Conservation (phyloP, 2,888 invertebrate species). For the Empis livida region DNA sequence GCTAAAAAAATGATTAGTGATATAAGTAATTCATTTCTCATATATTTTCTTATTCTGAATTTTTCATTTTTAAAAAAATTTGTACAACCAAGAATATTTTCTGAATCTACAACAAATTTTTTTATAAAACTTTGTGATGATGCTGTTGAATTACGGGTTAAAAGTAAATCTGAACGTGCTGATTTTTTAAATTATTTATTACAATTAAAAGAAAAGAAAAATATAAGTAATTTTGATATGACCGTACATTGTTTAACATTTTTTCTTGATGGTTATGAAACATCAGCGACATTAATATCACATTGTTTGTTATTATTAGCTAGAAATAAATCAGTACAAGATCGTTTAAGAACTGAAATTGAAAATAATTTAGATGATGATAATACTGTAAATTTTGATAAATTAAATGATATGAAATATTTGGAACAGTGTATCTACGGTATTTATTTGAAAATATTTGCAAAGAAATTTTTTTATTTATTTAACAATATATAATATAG, state of each 20-base stretch:
- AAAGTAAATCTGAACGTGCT: constrained; percentile 10
- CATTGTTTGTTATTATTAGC: constrained; percentile 14
- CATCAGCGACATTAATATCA: constrained; percentile 18
- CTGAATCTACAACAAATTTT: constrained; percentile 10
- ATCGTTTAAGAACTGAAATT: constrained; percentile 21
- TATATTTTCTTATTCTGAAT: constrained; percentile 11
- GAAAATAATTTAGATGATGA: constrained; percentile 11
- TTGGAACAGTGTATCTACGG: constrained; percentile 23
- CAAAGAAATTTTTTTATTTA: background rate
- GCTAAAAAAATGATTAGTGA: constrained; percentile 13
- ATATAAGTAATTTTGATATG: constrained; percentile 17
- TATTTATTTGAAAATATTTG: constrained; percentile 8
- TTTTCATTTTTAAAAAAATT: constrained; percentile 14
- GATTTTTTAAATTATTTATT: constrained; percentile 17
- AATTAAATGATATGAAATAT: constrained; percentile 20
- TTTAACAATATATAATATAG: constrained; percentile 14
- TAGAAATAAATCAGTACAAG: constrained; percentile 19
- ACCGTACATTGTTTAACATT: constrained; percentile 20
- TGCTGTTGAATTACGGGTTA: constrained; percentile 11
- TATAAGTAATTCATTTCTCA: constrained; percentile 10
- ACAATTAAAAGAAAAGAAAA: constrained; percentile 15
- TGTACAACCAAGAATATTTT: constrained; percentile 9
- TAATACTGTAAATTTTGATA: constrained; percentile 18
- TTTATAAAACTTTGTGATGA: constrained; percentile 13
- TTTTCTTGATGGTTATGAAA: constrained; percentile 23